phyloP scores from a whole-genome alignment of 2,888 invertebrate genomes.

The Chironomus riparius region DNA sequence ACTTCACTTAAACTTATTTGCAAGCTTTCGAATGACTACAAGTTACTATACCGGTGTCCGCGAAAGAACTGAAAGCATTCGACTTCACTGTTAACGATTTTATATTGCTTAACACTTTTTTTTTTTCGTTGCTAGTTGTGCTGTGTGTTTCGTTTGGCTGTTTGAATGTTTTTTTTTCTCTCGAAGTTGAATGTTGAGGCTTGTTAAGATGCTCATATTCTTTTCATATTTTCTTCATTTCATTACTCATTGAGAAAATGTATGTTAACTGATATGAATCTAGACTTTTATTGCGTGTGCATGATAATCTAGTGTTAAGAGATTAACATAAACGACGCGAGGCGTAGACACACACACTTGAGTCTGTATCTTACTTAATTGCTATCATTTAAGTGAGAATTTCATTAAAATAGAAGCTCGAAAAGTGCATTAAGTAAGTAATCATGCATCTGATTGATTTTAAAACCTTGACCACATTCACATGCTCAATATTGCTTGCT shows the following conservation, averaged over 20 bases:
- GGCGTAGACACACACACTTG: too few species aligned
- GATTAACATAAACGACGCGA: too few species aligned
- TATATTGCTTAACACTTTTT: conserved; percentile 20
- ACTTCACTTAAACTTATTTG: neutral
- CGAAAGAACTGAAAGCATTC: conserved; percentile 25
- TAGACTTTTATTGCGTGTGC: neutral
- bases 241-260: neutral
- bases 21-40: neutral
- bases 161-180: neutral
- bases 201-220: neutral
- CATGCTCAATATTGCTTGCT: too few species aligned
- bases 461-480: too few species aligned
- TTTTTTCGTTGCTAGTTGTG: neutral
- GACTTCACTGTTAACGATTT: conserved; percentile 9
- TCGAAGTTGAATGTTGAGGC: neutral
- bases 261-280: neutral
- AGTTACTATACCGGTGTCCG: conserved; percentile 10
- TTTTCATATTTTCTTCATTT: neutral
- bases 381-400: too few species aligned
- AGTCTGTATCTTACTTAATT: too few species aligned
- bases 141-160: neutral
- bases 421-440: too few species aligned
- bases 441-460: too few species aligned
- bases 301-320: neutral
- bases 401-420: too few species aligned